Conservation (phyloP, 2,113 vertebrate genomes). For the Pithys albifrons region DNA sequence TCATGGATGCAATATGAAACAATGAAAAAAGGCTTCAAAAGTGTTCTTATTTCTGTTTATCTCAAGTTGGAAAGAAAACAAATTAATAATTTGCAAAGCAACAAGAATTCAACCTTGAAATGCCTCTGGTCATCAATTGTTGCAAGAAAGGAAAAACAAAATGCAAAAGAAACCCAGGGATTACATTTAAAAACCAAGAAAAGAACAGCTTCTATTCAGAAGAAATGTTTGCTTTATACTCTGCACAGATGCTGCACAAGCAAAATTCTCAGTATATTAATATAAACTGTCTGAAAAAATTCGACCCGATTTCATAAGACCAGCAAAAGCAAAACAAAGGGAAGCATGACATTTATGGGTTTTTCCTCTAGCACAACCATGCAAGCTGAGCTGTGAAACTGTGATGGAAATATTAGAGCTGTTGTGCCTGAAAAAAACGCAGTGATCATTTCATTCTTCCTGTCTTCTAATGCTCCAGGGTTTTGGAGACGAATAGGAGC, state of each 20-base stretch:
- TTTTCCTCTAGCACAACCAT: constrained; percentile 64
- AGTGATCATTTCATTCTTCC: constrained; percentile 92
- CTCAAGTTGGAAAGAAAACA: constrained; percentile 21
- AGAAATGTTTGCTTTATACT: constrained; percentile 46
- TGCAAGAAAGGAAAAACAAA: constrained; percentile 25
- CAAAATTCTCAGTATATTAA: constrained; percentile 70
- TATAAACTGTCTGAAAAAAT: constrained; percentile 67
- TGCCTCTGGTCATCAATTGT: constrained; percentile 48
- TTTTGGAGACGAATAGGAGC: constrained; percentile 94
- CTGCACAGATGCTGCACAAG: constrained; percentile 54
- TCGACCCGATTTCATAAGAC: constrained; percentile 59
- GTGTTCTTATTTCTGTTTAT: background rate
- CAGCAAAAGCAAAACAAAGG: constrained; percentile 74
- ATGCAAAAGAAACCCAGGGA: constrained; percentile 8
- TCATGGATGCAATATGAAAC: background rate
- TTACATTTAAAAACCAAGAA: constrained; percentile 34
- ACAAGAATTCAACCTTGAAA: constrained; percentile 39
- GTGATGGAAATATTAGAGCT: constrained; percentile 91
- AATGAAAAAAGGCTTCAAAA: constrained; percentile 2
- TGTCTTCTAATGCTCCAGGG: constrained; percentile 95
- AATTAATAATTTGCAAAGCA: constrained; percentile 48
- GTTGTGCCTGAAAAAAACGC: constrained; percentile 86
- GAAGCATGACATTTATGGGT: constrained; percentile 67
- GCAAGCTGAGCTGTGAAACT: constrained; percentile 75
- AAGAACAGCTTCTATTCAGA: constrained; percentile 21